Evolutionary conservation across 2,113 vertebrate genomes (phyloP).

Genomic region (Synodontis membranacea): DNA sequence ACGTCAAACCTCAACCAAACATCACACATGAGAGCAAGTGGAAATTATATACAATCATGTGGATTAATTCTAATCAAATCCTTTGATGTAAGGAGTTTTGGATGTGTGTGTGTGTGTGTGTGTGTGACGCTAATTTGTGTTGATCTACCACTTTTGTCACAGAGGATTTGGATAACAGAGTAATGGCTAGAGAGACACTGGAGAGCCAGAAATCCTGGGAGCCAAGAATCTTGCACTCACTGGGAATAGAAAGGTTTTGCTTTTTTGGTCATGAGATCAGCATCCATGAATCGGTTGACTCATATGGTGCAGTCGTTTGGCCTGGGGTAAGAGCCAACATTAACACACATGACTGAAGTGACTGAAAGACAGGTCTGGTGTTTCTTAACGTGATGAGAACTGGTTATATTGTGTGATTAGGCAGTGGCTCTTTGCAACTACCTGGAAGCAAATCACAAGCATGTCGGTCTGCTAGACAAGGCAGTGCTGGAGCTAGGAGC

Average conservation of each 20-base stretch:
- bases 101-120: not conserved
- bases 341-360: not conserved
- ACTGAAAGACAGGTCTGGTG: not conserved
- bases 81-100: not conserved
- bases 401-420: conserved; percentile 62
- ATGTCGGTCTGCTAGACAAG: conserved; percentile 82
- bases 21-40: conserved; percentile 35
- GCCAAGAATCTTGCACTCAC: conserved; percentile 58
- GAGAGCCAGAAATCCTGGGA: conserved; percentile 60
- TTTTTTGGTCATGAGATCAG: conserved; percentile 69
- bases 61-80: not conserved
- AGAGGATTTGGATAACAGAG: conserved; percentile 48
- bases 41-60: not conserved
- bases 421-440: conserved; percentile 86
- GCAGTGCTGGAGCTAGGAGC: conserved; percentile 90
- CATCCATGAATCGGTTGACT: conserved; percentile 70
- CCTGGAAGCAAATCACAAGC: conserved; percentile 84
- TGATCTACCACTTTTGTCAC: not conserved
- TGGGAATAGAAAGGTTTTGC: conserved; percentile 63
- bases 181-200: conserved; percentile 56
- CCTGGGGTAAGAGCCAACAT: conserved; percentile 63
- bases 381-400: not conserved
- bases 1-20: conserved; percentile 33
- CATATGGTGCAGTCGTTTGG: conserved; percentile 72
- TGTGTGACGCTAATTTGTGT: not conserved